Percentiles rank a stretch among this genome's conserved stretches.
Conservation (phyloP, 2,113 vertebrate species). For the Protobothrops mucrosquamatus region DNA sequence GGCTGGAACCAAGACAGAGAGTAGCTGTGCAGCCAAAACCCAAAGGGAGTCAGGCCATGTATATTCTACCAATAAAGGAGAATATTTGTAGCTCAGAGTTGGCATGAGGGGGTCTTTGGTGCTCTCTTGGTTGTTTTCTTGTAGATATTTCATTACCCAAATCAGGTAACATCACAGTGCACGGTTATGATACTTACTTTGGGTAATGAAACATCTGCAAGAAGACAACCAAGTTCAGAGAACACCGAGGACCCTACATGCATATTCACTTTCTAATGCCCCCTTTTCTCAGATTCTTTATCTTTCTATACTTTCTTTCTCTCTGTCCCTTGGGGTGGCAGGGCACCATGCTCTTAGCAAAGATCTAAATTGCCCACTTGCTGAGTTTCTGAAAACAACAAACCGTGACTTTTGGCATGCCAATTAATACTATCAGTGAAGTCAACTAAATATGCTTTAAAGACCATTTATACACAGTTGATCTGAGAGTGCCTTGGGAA, state of each 20-base stretch:
- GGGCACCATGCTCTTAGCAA: neutral
- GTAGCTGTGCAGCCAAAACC: neutral
- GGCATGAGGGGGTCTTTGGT: neutral
- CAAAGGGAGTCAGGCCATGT: neutral
- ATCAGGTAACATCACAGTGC: neutral
- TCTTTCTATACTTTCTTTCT: neutral
- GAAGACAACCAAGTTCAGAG: neutral
- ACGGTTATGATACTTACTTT: neutral
- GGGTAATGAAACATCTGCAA: neutral
- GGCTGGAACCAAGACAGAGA: neutral
- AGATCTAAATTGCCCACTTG: neutral
- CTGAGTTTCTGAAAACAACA: neutral
- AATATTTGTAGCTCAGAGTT: neutral
- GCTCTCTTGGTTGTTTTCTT: neutral
- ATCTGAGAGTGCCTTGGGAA: neutral
- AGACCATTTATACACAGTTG: neutral
- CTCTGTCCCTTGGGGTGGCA: neutral
- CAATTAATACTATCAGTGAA: neutral
- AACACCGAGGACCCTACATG: neutral
- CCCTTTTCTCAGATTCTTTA: neutral
- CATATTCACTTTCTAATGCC: neutral
- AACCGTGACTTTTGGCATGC: neutral
- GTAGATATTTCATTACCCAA: neutral
- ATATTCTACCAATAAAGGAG: neutral
- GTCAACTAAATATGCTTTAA: neutral